phyloP scores from a whole-genome alignment of 2,888 invertebrate genomes.

The Heliconius sara region DNA sequence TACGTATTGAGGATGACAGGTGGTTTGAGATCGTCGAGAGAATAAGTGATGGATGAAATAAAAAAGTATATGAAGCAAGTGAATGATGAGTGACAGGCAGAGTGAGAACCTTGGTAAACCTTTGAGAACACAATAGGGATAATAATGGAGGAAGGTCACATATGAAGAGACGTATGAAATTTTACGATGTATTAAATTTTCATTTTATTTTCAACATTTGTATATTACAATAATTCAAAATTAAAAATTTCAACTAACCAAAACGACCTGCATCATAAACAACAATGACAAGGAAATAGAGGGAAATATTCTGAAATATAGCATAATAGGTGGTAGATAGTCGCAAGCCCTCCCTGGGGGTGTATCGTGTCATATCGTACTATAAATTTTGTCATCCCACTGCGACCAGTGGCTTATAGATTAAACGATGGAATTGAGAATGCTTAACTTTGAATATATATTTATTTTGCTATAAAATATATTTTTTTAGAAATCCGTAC shows the following conservation, averaged over 20 bases:
- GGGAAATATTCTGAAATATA: conserved; percentile 7
- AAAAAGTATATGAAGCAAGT: too few relatives aligned
- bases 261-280: not conserved
- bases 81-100: too few relatives aligned
- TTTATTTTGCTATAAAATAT: not conserved
- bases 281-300: not conserved
- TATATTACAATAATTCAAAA: not conserved
- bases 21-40: too few relatives aligned
- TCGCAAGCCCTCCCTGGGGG: conserved; percentile 23
- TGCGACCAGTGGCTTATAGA: conserved; percentile 23
- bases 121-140: too few relatives aligned
- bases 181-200: too few relatives aligned
- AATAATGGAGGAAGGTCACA: too few relatives aligned
- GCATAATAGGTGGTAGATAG: conserved; percentile 10
- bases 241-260: not conserved
- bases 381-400: conserved; percentile 33
- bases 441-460: not conserved
- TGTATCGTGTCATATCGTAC: conserved; percentile 16
- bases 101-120: too few relatives aligned
- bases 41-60: too few relatives aligned
- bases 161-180: too few relatives aligned
- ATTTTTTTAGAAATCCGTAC: not conserved
- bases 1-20: too few relatives aligned
- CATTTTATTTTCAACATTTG: too few relatives aligned
- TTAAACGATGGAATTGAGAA: not conserved